Evolutionary conservation across 1,140 invertebrate genomes (phyloP).

Genomic region (Drosophila rhopaloa): DNA sequence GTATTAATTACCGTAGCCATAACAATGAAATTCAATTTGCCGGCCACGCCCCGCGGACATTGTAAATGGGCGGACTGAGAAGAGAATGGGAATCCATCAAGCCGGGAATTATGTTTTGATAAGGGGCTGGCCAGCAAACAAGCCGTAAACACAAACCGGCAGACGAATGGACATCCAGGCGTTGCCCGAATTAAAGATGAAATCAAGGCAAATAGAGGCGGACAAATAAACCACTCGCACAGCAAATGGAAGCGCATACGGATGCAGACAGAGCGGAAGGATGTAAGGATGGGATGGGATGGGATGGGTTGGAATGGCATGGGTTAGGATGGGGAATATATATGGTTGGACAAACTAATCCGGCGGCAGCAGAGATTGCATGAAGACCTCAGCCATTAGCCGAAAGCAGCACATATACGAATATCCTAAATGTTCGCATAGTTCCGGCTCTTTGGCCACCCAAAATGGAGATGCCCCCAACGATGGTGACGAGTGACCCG

Average conservation of each 20-base stretch:
- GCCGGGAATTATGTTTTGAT: constrained; percentile 68
- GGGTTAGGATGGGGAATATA: constrained; percentile 14
- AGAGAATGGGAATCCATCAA: constrained; percentile 44
- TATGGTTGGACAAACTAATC: constrained; percentile 59
- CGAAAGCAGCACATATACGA: constrained; percentile 14
- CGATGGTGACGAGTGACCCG: constrained; percentile 54
- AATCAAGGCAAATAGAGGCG: constrained; percentile 66
- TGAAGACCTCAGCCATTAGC: constrained; percentile 47
- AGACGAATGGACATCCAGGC: constrained; percentile 13
- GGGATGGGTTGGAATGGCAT: too few relatives aligned
- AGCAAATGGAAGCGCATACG: constrained; percentile 12
- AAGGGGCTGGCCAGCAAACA: constrained; percentile 41
- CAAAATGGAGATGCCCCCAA: background rate
- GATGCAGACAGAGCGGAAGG: constrained; percentile 35
- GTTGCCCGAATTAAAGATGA: constrained; percentile 68
- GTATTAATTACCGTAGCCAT: constrained; percentile 57
- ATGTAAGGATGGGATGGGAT: constrained; percentile 11
- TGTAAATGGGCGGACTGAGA: constrained; percentile 45
- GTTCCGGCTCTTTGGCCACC: constrained; percentile 25
- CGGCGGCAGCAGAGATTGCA: constrained; percentile 41
- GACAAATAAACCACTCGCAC: constrained; percentile 38
- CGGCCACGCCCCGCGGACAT: constrained; percentile 33
- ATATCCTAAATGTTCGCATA: constrained; percentile 7
- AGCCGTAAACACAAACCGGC: constrained; percentile 4
- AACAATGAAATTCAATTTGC: constrained; percentile 69